These are phyloP conservation scores for Paratilapia polleni DNA, from an alignment of 2,113 vertebrate species.

Conservation along the genomic window DNA sequence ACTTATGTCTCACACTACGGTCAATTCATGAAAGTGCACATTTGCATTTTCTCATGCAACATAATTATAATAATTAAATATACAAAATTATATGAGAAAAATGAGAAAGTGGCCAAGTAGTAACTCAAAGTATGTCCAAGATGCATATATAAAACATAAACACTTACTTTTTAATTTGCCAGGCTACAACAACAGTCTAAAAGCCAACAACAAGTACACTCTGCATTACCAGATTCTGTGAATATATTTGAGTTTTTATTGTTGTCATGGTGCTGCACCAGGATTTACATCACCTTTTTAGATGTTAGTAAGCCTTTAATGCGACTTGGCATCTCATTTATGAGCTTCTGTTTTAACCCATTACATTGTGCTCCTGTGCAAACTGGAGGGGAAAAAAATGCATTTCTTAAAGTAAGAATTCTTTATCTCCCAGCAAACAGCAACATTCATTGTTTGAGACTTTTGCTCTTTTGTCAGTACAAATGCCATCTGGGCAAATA, in stretches of 20 bases:
- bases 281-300: background rate
- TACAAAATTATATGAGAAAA: background rate
- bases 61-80: background rate
- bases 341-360: slow-evolving; percentile 2
- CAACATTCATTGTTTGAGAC: slow-evolving; percentile 1
- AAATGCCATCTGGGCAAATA: slow-evolving; percentile 45
- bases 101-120: background rate
- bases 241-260: background rate
- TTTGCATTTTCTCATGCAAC: background rate
- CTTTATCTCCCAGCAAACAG: slow-evolving; percentile 26
- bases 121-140: background rate
- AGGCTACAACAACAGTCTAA: background rate
- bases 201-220: background rate
- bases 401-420: background rate
- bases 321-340: slow-evolving; percentile 9
- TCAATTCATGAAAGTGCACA: background rate
- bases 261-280: background rate
- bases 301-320: slow-evolving; percentile 28
- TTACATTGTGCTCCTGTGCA: background rate
- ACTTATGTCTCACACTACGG: background rate
- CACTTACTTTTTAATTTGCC: background rate
- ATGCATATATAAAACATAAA: background rate
- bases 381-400: background rate
- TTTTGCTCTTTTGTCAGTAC: slow-evolving; percentile 32
- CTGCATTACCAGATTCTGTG: background rate